Evolutionary conservation across 2,888 invertebrate species (phyloP), one percentile per base, ranked within the genome.

Genomic region (Drosophila paramelanica): DNA sequence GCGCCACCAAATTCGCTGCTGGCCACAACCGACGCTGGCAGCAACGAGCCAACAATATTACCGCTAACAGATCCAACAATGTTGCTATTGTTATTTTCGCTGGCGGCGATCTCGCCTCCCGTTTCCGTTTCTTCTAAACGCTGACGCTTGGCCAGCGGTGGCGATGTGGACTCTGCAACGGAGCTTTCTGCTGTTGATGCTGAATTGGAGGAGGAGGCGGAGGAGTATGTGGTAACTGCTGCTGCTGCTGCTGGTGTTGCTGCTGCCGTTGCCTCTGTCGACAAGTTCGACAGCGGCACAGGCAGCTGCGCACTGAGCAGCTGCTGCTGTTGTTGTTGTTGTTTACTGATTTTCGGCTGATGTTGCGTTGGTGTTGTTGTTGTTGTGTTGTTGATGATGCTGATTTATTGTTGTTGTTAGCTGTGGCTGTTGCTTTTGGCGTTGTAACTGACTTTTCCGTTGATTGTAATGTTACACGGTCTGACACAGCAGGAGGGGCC

Each of bases 401-500:
- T 81, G 86, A 47, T 84, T 65, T 70, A 67, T 73, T 72, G 71
- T 67, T 73, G 73, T 66, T 75, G 59, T 69, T 42, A 59, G 66
- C 65, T 36, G 79, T 59, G 51, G 68, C 33, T 62, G 75, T 65
- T 60, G 72, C 47, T 79, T 80, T 77, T 58, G 80, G 72, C 60
- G 70, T 67, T 72, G 89, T 82, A 89, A 89, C 89, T 91, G 91
- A 89, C 91, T 91, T 90, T 64, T 88, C 85, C 81, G 84, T 85
- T 69, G 81, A 75, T 80, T 88, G 86, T 83, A 83, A 79, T 64
- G 76, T 91, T 78, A 86, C 85, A 91, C 92, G 92, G 92, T 92
- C 92, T 91, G 90, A 89, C 91, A 92, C 92, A 92, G 92, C 92
- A 92, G 92, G 92, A 92, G 92, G 92, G 92, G 92, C 92, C 90